Conservation (phyloP, 2,888 invertebrate species). For the Dynastes tityus region DNA sequence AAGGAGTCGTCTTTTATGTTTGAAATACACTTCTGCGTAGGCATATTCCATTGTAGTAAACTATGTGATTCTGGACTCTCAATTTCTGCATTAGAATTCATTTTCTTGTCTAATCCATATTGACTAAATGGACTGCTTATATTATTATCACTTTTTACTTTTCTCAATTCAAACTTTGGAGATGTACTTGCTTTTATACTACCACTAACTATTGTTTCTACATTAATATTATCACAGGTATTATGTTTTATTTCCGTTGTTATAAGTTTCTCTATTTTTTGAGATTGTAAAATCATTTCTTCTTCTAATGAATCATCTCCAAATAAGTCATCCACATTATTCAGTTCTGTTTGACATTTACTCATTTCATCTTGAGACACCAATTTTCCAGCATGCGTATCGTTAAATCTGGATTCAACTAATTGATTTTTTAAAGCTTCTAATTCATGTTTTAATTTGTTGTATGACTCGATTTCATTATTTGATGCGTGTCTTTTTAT, state of each 20-base stretch:
- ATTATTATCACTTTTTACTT: conserved; percentile 47
- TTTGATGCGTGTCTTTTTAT: conserved; percentile 62
- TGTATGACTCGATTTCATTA: conserved; percentile 63
- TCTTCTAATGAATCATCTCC: conserved; percentile 66
- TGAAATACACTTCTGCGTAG: background rate
- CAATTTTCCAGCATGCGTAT: conserved; percentile 3
- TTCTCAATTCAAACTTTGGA: conserved; percentile 48
- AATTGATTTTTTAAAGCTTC: conserved; percentile 63
- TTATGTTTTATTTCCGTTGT: conserved; percentile 34
- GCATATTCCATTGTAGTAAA: background rate
- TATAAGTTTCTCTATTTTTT: conserved; percentile 62
- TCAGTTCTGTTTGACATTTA: conserved; percentile 47
- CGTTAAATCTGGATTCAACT: conserved; percentile 37
- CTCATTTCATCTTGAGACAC: conserved; percentile 21
- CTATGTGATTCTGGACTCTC: background rate
- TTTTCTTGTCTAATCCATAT: background rate
- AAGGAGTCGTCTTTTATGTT: conserved; percentile 60
- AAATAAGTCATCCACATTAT: conserved; percentile 62
- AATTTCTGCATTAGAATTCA: conserved; percentile 3
- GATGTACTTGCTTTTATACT: conserved; percentile 8
- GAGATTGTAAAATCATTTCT: conserved; percentile 65
- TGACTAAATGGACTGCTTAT: conserved; percentile 10
- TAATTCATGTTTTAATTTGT: conserved; percentile 66
- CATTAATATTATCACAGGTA: conserved; percentile 34
- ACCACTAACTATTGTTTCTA: conserved; percentile 26